Evolutionary conservation across 2,113 vertebrate genomes (phyloP).

Genomic region (Austrofundulus limnaeus): DNA sequence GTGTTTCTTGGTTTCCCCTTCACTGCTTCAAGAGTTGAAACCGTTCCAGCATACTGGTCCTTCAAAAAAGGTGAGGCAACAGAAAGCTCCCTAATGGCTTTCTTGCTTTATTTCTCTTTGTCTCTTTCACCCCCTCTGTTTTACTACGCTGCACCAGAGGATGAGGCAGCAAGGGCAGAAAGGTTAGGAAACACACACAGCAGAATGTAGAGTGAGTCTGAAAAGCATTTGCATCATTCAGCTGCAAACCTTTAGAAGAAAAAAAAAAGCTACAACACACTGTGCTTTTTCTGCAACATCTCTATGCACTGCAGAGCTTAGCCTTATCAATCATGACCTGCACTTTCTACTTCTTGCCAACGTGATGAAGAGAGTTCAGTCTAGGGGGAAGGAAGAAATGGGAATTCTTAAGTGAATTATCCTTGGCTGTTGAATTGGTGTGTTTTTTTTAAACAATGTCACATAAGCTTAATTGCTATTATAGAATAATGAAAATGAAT

Average conservation of each 20-base stretch:
- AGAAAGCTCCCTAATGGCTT: constrained; percentile 46
- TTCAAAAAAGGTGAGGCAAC: constrained; percentile 57
- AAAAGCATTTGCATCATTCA: constrained; percentile 30
- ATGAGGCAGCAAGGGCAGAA: constrained; percentile 21
- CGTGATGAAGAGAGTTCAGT: constrained; percentile 37
- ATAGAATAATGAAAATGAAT: not conserved
- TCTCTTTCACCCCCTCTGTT: constrained; percentile 22
- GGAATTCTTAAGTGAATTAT: constrained; percentile 5
- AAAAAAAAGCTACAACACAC: constrained; percentile 22
- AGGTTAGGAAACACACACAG: constrained; percentile 52
- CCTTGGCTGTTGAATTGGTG: not conserved
- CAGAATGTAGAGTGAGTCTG: constrained; percentile 17
- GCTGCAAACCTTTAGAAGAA: constrained; percentile 28
- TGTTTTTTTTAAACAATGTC: constrained; percentile 4
- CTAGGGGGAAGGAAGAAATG: constrained; percentile 39
- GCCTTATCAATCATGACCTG: constrained; percentile 42
- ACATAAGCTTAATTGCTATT: not conserved
- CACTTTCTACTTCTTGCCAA: constrained; percentile 34
- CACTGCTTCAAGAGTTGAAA: constrained; percentile 50
- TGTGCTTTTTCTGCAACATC: constrained; percentile 38
- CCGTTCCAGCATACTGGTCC: constrained; percentile 54
- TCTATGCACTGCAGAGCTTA: constrained; percentile 67
- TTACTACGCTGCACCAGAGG: constrained; percentile 15
- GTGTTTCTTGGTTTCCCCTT: constrained; percentile 21
- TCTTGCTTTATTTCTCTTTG: constrained; percentile 51